Evolutionary conservation across 2,888 invertebrate species (phyloP).

Genomic region (Cactoblastis cactorum): DNA sequence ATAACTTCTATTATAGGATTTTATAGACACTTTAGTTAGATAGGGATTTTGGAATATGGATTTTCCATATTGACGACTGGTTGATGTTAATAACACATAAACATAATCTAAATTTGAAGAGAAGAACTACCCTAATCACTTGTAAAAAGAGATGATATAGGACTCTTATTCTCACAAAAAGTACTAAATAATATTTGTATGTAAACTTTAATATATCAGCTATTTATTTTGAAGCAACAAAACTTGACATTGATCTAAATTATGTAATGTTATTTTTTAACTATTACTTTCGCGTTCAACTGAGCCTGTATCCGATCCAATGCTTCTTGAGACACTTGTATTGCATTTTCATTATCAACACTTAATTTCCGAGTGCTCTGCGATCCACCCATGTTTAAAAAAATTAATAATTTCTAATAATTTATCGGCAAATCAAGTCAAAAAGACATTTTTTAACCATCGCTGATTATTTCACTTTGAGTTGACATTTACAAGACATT

Average conservation of each 20-base stretch:
- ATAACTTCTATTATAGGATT: no score
- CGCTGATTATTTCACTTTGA: conserved; percentile 14
- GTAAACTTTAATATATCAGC: not conserved
- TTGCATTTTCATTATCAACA: conserved; percentile 72
- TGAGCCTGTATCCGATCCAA: conserved; percentile 70
- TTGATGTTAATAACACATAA: no score
- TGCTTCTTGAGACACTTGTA: conserved; percentile 73
- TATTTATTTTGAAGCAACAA: conserved; percentile 39
- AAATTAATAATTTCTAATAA: conserved; percentile 47
- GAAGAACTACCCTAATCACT: no score
- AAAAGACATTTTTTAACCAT: conserved; percentile 60
- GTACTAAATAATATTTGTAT: not conserved
- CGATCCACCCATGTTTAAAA: conserved; percentile 78
- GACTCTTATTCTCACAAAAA: not conserved
- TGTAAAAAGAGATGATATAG: not conserved
- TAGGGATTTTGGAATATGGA: no score
- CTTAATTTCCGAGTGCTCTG: conserved; percentile 76
- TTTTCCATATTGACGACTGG: no score
- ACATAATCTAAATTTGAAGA: not conserved
- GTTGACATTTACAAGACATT: not conserved
- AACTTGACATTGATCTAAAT: conserved; percentile 71
- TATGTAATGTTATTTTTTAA: conserved; percentile 68
- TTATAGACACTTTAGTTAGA: no score
- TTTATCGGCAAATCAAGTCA: conserved; percentile 65
- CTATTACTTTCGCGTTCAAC: conserved; percentile 65